Conservation (phyloP, 2,113 vertebrate genomes). For the Festucalex cinctus region DNA sequence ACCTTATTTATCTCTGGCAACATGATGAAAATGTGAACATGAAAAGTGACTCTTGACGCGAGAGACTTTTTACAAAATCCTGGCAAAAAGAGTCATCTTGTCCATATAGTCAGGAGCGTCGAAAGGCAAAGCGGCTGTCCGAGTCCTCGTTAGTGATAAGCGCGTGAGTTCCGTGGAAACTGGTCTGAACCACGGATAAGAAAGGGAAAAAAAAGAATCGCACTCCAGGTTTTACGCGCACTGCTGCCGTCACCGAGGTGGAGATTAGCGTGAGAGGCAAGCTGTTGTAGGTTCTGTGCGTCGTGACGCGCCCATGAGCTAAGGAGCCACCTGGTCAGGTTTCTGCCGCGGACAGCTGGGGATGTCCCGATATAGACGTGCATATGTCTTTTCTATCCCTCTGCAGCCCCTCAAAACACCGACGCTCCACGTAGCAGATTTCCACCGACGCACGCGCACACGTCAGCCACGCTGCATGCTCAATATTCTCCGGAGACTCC, state of each 20-base stretch:
- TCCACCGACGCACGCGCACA: slow-evolving; percentile 31
- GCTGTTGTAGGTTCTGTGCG: slow-evolving; percentile 49
- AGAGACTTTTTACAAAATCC: slow-evolving; percentile 49
- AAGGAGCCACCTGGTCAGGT: slow-evolving; percentile 68
- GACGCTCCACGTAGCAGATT: slow-evolving; percentile 10
- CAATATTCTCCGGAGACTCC: not conserved
- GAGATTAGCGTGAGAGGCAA: slow-evolving; percentile 61
- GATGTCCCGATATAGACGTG: slow-evolving; percentile 60
- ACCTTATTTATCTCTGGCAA: slow-evolving; percentile 79
- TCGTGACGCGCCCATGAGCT: slow-evolving; percentile 17
- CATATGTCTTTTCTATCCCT: slow-evolving; percentile 48
- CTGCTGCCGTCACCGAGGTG: slow-evolving; percentile 60
- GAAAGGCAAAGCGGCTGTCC: not conserved
- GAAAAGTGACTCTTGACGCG: not conserved
- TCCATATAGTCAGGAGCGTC: slow-evolving; percentile 26
- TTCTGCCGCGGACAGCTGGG: slow-evolving; percentile 61
- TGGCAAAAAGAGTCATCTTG: slow-evolving; percentile 36
- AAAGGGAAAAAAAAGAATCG: slow-evolving; percentile 20
- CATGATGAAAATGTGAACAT: slow-evolving; percentile 50
- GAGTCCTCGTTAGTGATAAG: not conserved
- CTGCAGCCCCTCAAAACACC: slow-evolving; percentile 34
- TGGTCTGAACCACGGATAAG: slow-evolving; percentile 22
- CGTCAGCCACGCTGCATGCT: not conserved
- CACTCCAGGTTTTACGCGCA: slow-evolving; percentile 42
- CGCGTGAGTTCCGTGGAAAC: slow-evolving; percentile 25